Evolutionary conservation across 1,140 invertebrate species (phyloP).

Genomic region (Kradibia gibbosae): DNA sequence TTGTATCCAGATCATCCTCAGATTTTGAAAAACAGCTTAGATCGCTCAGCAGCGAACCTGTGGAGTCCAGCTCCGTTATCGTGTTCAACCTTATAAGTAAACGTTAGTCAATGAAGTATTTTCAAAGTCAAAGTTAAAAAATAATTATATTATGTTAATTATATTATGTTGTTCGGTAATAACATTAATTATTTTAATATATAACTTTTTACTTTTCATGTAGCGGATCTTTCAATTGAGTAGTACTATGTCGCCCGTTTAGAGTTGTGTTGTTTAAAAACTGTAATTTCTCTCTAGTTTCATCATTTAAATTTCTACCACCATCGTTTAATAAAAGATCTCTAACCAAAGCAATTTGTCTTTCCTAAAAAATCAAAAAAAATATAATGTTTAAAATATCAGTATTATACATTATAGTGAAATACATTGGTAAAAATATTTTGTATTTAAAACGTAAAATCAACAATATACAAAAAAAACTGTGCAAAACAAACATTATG

Average conservation of each 20-base stretch:
- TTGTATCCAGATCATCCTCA: slow-evolving; percentile 87
- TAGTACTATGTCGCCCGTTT: slow-evolving; percentile 66
- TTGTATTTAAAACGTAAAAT: too few relatives aligned
- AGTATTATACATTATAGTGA: too few relatives aligned
- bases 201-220: slow-evolving; percentile 64
- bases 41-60: slow-evolving; percentile 82
- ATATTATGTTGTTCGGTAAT: background rate
- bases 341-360: slow-evolving; percentile 81
- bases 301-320: slow-evolving; percentile 80
- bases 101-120: too few relatives aligned
- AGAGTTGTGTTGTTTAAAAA: slow-evolving; percentile 78
- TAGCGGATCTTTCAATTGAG: slow-evolving; percentile 67
- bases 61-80: slow-evolving; percentile 80
- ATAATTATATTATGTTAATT: too few relatives aligned
- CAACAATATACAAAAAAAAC: too few relatives aligned
- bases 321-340: slow-evolving; percentile 82
- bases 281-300: slow-evolving; percentile 85
- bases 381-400: slow-evolving; percentile 5
- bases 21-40: slow-evolving; percentile 87
- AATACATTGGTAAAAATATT: too few relatives aligned
- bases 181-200: too few relatives aligned
- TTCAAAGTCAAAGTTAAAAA: too few relatives aligned
- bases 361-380: slow-evolving; percentile 74
- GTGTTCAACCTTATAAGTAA: slow-evolving; percentile 77
- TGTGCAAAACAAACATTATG: too few relatives aligned